Evolutionary conservation across 2,888 invertebrate species (phyloP), one percentile per base, ranked within the genome.

Genomic region (Drosophila incognita): DNA sequence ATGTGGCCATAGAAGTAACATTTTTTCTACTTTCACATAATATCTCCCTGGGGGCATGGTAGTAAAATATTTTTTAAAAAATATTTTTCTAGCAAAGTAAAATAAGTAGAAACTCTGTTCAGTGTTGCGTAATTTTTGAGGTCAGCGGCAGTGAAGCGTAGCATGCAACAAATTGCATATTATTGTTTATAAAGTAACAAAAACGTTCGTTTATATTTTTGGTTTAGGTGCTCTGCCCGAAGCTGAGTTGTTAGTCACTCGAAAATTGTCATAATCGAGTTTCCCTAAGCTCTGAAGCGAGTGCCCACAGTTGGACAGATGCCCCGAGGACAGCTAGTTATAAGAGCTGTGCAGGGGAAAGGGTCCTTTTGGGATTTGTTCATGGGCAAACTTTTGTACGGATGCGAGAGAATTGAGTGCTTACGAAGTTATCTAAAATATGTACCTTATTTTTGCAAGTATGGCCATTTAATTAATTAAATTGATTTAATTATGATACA

Each of bases 131-230:
- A 56, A 35, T 24, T 66, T 69, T 71, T 63, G 60, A 46, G 52
- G 66, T 62, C 60, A 70, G 24, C 24, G 15, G 46, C 36, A 24
- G 31, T 21, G 21, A 61, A 58, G 68, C 13, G n/a, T n/a, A n/a
- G 53, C 36, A 31, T 68, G 67, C 69, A 61, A 70, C 51, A 75
- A 78, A 70, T 69, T 81, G 70, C 64, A 71, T 73, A 69, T 77
- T 75, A 62, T 68, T 58, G 68, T 72, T 70, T 70, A 69, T 70
- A 48, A 79, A 73, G 67, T 79, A 57, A 67, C 13, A 36, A 59
- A 46, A 80, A 77, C 49, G 74, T 74, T 79, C 59, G 31, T 58
- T 64, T 52, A 33, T 59, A 40, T 33, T 31, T 63, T 38, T 33
- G 35, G n/a, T 29, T 35, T 24, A 40, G 29, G 35, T 42, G 40